These are phyloP conservation scores for Cheilosia vernalis DNA, from an alignment of 2,888 invertebrate species.

Conservation along the genomic window DNA sequence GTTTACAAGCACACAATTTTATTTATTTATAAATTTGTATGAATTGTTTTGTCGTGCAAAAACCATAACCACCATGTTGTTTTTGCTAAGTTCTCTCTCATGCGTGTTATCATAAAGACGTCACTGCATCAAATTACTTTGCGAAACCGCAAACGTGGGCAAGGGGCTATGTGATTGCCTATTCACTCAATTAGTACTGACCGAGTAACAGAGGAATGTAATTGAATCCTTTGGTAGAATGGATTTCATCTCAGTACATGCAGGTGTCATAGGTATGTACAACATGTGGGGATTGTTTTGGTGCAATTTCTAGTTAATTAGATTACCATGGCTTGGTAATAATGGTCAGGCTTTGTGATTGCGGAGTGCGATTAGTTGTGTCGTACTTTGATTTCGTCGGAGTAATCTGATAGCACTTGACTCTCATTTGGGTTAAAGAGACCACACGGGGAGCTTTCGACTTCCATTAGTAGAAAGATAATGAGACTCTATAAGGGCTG, in stretches of 20 bases:
- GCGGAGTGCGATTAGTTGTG: background rate
- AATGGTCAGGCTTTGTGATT: background rate
- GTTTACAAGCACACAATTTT: conserved; percentile 26
- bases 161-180: conserved; percentile 38
- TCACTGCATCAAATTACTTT: conserved; percentile 56
- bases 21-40: conserved; percentile 35
- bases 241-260: background rate
- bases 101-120: conserved; percentile 13
- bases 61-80: background rate
- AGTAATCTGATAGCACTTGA: no score
- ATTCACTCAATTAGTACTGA: conserved; percentile 34
- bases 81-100: background rate
- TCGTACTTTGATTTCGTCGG: background rate
- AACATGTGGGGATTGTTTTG: background rate
- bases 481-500: no score
- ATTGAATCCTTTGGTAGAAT: conserved; percentile 23
- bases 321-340: background rate
- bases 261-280: no score
- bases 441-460: no score
- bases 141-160: conserved; percentile 40
- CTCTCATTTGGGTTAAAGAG: no score
- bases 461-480: no score
- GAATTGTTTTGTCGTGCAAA: conserved; percentile 38
- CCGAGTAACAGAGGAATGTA: conserved; percentile 9
- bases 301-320: conserved; percentile 1